Base-by-base conservation (phyloP, 2,113 vertebrate species). In the Clinocottus analis region DNA sequence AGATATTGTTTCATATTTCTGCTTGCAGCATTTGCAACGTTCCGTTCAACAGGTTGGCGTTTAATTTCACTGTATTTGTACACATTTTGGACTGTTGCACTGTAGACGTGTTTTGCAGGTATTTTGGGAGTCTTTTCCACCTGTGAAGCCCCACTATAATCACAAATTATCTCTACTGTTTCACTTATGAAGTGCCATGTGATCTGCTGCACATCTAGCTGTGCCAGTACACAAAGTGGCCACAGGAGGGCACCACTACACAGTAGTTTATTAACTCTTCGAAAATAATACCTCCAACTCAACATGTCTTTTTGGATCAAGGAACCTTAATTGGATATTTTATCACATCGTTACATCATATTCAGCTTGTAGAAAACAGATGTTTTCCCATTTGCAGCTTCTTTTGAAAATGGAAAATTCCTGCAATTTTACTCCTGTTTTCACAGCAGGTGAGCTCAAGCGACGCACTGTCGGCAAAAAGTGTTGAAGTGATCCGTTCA, bases 201-300 rank as follows among this genome's bases (percentile, higher is more conserved):
- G 6, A 45, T 11, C 5, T 23, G 3, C 55, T 41, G 5, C 19
- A 7, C 23, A 33, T 39, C 60, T 39, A 27, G 21, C 41, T 47
- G 14, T 37, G 60, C 63, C 12, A 70, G 5, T 39, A 43, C 31
- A 3, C 2, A 33, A 31, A 23, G 9, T 31, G 2, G 21, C 88
- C 92, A 90, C 72, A 80, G 19, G 90, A 65, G 82, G 87, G 88
- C 90, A 90, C 90, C 77, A 87, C 77, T 53, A 79, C 47, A 85
- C 63, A 85, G 67, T 56, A n/a, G 5, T 71, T 59, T 12, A 35
- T 13, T 21, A 7, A 53, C 23, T 37, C 33, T n/a, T n/a, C 11
- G 12, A 27, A 53, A 71, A 0, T 27, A 64, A 39, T 11, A 19
- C 23, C 41, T 37, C 27, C 21, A 45, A 61, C 16, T 60, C 37